A percentile compares a stretch with the other conserved stretches of the same genome.
Evolutionary conservation across 2,113 vertebrate genomes (phyloP).

Genomic region (Sorex araneus): DNA sequence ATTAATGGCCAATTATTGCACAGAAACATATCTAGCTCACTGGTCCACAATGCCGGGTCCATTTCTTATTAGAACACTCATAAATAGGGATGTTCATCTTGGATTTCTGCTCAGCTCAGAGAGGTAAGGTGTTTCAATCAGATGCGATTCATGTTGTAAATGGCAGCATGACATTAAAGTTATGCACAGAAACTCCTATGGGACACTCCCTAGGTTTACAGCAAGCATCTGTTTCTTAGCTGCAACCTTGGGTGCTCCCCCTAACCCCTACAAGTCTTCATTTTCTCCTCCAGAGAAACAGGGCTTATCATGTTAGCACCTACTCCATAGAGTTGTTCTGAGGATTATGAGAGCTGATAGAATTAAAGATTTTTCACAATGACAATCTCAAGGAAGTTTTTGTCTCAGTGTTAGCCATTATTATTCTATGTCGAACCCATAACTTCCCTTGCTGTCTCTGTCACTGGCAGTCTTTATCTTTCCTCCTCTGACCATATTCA

Average conservation of each 20-base stretch:
- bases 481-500: background rate
- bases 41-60: background rate
- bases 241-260: background rate
- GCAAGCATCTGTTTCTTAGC: background rate
- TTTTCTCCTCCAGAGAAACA: conserved; percentile 33
- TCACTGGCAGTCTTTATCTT: background rate
- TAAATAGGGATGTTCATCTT: background rate
- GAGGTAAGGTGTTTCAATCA: background rate
- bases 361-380: background rate
- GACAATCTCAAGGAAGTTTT: background rate
- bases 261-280: background rate
- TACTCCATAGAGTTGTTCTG: background rate
- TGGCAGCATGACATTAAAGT: background rate
- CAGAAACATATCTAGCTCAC: background rate
- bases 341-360: background rate
- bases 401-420: background rate
- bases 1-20: background rate
- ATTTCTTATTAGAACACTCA: conserved; percentile 6
- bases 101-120: background rate
- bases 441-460: background rate
- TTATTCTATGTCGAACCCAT: background rate
- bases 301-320: background rate
- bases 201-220: background rate
- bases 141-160: background rate
- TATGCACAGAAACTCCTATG: background rate